Conservation (phyloP, 1,140 invertebrate species). For the Diuraphis noxia region DNA sequence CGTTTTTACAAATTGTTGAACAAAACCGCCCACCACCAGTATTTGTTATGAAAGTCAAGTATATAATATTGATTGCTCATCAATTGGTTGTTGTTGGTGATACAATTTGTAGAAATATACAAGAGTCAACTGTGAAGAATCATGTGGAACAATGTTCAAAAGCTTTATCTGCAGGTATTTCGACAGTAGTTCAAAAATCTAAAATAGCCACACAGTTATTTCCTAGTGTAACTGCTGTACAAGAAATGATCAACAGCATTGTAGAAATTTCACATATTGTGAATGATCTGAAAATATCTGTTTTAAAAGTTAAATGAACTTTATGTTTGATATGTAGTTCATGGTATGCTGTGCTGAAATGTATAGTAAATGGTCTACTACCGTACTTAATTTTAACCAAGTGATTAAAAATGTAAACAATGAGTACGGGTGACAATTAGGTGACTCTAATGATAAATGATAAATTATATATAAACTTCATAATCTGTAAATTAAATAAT, state of each 20-base stretch:
- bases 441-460: neutral
- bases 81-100: conserved; percentile 92
- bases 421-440: neutral
- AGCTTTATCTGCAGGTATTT: conserved; percentile 79
- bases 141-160: conserved; percentile 79
- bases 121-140: conserved; percentile 71
- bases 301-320: conserved; percentile 14
- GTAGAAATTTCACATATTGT: conserved; percentile 75
- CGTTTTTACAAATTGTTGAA: conserved; percentile 86
- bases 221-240: conserved; percentile 84
- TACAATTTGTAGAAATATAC: conserved; percentile 81
- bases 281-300: conserved; percentile 54
- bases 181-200: conserved; percentile 81
- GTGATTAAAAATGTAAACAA: neutral
- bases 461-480: neutral
- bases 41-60: conserved; percentile 87
- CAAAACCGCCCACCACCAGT: conserved; percentile 90
- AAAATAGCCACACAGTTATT: conserved; percentile 89
- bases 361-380: neutral
- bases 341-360: neutral
- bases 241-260: conserved; percentile 91
- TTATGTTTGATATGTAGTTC: neutral
- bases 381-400: neutral
- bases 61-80: conserved; percentile 89
- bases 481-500: too few species aligned